Percentiles rank a stretch among this genome's conserved stretches.
phyloP scores from a whole-genome alignment of 2,888 invertebrate species.

The Melinaea marsaeus region DNA sequence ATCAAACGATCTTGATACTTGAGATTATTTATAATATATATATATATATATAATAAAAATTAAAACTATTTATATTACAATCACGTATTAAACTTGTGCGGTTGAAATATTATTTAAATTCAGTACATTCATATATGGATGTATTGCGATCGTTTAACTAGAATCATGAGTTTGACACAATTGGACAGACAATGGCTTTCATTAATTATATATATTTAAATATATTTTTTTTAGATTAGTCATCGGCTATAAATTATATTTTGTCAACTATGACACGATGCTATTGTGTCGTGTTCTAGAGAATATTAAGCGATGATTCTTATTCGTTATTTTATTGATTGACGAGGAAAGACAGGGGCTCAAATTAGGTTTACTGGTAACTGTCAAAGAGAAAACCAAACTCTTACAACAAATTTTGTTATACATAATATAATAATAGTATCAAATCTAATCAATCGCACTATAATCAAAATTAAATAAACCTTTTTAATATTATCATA shows the following conservation, averaged over 20 bases:
- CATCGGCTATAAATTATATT: conserved; percentile 9
- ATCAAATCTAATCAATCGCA: too few relatives aligned
- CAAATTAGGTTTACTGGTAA: too few relatives aligned
- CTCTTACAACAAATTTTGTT: too few relatives aligned
- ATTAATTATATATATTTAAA: conserved; percentile 29
- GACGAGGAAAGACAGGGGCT: too few relatives aligned
- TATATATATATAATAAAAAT: background rate
- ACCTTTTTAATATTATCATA: background rate
- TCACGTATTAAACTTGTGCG: conserved; percentile 24
- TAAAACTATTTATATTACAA: conserved; percentile 9
- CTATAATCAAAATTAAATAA: background rate
- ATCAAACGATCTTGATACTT: conserved; percentile 54
- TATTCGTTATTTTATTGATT: too few relatives aligned
- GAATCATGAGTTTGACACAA: conserved; percentile 24
- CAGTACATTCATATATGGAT: conserved; percentile 21
- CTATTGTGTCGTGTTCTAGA: too few relatives aligned
- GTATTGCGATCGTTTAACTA: conserved; percentile 27
- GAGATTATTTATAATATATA: conserved; percentile 1
- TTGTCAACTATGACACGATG: too few relatives aligned
- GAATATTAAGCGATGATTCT: too few relatives aligned
- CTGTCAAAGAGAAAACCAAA: background rate
- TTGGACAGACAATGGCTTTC: conserved; percentile 29
- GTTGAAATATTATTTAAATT: conserved; percentile 25
- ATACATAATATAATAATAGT: too few relatives aligned
- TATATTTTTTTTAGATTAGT: conserved; percentile 24